phyloP scores from a whole-genome alignment of 1,140 invertebrate species.

The Formica exsecta region DNA sequence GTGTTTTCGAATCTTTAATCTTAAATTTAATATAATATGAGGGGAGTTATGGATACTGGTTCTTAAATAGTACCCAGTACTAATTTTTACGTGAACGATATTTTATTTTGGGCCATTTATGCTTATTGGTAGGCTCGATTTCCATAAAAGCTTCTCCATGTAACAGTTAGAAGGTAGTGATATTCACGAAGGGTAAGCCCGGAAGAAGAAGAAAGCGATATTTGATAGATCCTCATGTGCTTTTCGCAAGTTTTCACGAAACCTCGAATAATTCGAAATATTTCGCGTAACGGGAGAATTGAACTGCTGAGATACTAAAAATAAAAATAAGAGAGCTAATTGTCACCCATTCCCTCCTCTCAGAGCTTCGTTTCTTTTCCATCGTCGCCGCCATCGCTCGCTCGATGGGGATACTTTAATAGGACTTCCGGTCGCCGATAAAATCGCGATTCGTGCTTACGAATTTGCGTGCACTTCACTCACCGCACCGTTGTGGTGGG shows the following conservation, averaged over 20 bases:
- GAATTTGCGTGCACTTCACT: slow-evolving; percentile 62
- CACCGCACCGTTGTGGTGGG: slow-evolving; percentile 28
- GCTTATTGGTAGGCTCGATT: not conserved
- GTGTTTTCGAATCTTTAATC: no score
- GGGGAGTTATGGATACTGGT: not conserved
- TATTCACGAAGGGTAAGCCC: not conserved
- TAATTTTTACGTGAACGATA: not conserved
- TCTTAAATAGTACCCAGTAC: not conserved
- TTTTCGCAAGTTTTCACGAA: slow-evolving; percentile 40
- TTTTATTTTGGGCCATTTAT: slow-evolving; percentile 7
- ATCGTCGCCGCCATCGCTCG: slow-evolving; percentile 31
- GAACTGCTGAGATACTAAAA: slow-evolving; percentile 28
- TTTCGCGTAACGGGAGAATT: not conserved
- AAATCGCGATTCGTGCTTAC: slow-evolving; percentile 63
- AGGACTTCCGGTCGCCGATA: slow-evolving; percentile 54
- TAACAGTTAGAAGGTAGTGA: not conserved
- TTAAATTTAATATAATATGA: slow-evolving; percentile 6
- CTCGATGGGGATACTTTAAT: slow-evolving; percentile 64
- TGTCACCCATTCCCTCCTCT: slow-evolving; percentile 9
- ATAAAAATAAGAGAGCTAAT: slow-evolving; percentile 50
- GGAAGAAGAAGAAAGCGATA: slow-evolving; percentile 19
- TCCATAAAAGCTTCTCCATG: slow-evolving; percentile 39
- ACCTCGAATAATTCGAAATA: slow-evolving; percentile 38
- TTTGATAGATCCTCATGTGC: slow-evolving; percentile 17
- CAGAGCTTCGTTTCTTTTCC: slow-evolving; percentile 11